Evolutionary conservation across 2,888 invertebrate species (phyloP), one percentile per base, ranked within the genome.

Genomic region (Drosophila birchii): DNA sequence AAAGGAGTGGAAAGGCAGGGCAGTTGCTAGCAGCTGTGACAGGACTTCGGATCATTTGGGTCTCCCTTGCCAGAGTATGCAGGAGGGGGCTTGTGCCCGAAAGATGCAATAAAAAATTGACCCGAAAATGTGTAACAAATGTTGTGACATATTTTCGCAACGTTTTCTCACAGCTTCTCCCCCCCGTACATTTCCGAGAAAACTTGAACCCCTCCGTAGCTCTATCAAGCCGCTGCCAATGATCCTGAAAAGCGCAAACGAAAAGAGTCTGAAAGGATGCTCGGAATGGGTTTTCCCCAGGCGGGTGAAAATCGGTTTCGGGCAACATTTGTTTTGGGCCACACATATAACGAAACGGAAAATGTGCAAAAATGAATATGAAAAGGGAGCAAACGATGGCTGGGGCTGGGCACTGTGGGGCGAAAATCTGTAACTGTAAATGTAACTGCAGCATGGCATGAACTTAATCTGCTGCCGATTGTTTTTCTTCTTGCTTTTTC

Each of bases 101-200:
- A 47, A 26, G 41, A 71, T 79, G 85, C 82, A 85, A 85, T 87
- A 85, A 86, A 85, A 87, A 85, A 85, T 81, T 85, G 85, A 85
- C 88, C 85, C 85, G 81, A 85, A 85, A 85, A 88, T 85, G 86
- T 88, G 88, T 88, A 86, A 88, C 86, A 86, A 86, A 86, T 86
- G 86, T 78, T 86, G 86, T 88, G 86, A 86, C 86, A 88, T 88
- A 86, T 86, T 86, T 88, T 83, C 88, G 78, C 79, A 86, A 77
- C 78, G 69, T 78, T 69, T 75, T 47, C 60, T 62, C 54, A 58
- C 36, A 47, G 53, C 49, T 12, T 47, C 39, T 34, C 18, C 18
- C 54, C 34, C 36, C 26, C n/a, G 26, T 5, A 16, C 8, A 18
- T 18, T 18, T 32, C 14, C 32, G 18, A 14, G 26, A 6, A 16